Conservation (phyloP, 2,113 vertebrate species). For the Coptodon bakossiorum region DNA sequence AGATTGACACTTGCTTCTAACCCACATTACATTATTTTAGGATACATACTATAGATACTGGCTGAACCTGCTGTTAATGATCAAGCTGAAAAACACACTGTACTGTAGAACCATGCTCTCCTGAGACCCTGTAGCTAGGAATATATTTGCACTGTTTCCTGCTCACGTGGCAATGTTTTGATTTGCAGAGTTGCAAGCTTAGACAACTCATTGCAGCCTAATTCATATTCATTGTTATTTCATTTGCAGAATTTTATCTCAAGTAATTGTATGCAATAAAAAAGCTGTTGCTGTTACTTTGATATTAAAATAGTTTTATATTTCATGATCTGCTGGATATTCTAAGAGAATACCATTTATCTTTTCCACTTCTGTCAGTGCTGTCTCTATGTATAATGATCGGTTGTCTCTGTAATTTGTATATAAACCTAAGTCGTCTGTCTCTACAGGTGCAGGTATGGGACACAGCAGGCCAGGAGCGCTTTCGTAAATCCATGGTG, state of each 20-base stretch:
- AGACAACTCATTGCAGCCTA: neutral
- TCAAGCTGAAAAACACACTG: neutral
- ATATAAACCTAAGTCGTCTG: neutral
- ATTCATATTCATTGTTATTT: neutral
- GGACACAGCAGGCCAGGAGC: constrained; percentile 95
- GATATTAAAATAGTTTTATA: neutral
- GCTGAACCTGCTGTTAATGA: neutral
- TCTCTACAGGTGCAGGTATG: constrained; percentile 88
- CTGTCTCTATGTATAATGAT: neutral
- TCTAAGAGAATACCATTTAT: neutral
- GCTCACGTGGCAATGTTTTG: neutral
- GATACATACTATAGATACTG: neutral
- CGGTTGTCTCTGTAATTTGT: neutral
- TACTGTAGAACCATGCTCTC: neutral
- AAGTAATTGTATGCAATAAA: neutral
- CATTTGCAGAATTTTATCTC: neutral
- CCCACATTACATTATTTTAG: neutral
- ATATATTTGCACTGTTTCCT: neutral
- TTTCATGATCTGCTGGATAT: neutral
- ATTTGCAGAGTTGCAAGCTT: neutral
- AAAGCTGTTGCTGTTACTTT: neutral
- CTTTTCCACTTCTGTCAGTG: neutral
- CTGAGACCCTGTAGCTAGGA: neutral
- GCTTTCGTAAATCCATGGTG: constrained; percentile 96
- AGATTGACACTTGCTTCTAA: neutral